Conservation (phyloP, 1,140 invertebrate genomes). For the Tribolium castaneum region DNA sequence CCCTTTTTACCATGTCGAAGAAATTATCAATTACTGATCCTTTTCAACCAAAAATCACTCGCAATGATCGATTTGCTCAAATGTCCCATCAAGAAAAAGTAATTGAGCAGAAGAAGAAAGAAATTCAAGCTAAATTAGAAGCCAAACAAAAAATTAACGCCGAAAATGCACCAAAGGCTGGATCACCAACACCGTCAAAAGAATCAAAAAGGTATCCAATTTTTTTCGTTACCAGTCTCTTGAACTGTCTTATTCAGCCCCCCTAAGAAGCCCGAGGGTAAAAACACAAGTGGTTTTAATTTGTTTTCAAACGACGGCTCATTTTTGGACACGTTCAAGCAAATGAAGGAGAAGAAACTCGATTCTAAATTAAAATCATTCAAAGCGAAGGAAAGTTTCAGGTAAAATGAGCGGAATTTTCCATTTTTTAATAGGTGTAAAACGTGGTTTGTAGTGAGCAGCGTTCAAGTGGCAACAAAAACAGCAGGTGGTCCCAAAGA, state of each 20-base stretch:
- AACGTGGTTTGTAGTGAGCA: conserved; percentile 8
- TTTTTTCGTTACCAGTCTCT: too few relatives aligned
- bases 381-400: conserved; percentile 53
- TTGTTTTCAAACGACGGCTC: conserved; percentile 85
- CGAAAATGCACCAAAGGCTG: conserved; percentile 8
- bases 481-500: conserved; percentile 56
- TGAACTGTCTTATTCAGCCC: conserved; percentile 31
- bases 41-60: conserved; percentile 69
- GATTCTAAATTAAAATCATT: conserved; percentile 59
- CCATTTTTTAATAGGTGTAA: neutral
- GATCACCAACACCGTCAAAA: conserved; percentile 32
- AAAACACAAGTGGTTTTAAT: conserved; percentile 64
- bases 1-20: conserved; percentile 57
- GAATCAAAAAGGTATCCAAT: conserved; percentile 9
- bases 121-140: conserved; percentile 76
- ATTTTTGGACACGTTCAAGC: conserved; percentile 83
- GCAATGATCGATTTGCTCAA: conserved; percentile 76
- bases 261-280: conserved; percentile 32
- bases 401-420: too few relatives aligned
- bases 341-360: conserved; percentile 69
- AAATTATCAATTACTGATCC: conserved; percentile 62
- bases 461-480: conserved; percentile 52
- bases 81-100: conserved; percentile 85
- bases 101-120: conserved; percentile 82
- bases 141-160: conserved; percentile 66